These are phyloP conservation scores for Chaetops frenatus DNA, from an alignment of 2,113 vertebrate genomes.

Conservation along the genomic window DNA sequence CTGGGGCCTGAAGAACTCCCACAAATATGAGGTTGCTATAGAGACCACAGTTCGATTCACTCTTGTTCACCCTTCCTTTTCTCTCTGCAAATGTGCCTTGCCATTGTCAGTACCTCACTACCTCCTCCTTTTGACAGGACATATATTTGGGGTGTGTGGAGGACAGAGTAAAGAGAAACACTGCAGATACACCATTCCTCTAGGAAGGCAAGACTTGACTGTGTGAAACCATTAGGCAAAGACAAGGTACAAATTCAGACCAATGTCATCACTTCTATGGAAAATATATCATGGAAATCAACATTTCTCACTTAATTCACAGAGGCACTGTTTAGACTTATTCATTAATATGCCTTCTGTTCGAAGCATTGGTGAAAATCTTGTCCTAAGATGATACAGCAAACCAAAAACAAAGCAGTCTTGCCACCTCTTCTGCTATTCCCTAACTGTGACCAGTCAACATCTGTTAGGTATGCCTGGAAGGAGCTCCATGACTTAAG, in stretches of 20 bases:
- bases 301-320: neutral
- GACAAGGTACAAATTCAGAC: neutral
- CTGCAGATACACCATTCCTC: neutral
- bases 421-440: neutral
- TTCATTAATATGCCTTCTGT: neutral
- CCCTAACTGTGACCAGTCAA: neutral
- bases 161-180: neutral
- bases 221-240: accelerated
- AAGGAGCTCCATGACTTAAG: neutral
- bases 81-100: neutral
- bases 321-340: neutral
- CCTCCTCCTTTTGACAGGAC: neutral
- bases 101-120: neutral
- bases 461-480: neutral
- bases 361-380: neutral
- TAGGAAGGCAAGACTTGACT: neutral
- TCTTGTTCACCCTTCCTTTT: neutral
- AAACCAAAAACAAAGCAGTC: neutral
- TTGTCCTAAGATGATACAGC: neutral
- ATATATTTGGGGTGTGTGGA: neutral
- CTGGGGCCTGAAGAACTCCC: neutral
- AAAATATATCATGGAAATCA: neutral
- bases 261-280: neutral
- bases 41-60: neutral
- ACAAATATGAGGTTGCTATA: neutral